A percentile compares a stretch with the other conserved stretches of the same genome.
Conservation (phyloP, 2,113 vertebrate species). For the Corythoichthys haematopterus region DNA sequence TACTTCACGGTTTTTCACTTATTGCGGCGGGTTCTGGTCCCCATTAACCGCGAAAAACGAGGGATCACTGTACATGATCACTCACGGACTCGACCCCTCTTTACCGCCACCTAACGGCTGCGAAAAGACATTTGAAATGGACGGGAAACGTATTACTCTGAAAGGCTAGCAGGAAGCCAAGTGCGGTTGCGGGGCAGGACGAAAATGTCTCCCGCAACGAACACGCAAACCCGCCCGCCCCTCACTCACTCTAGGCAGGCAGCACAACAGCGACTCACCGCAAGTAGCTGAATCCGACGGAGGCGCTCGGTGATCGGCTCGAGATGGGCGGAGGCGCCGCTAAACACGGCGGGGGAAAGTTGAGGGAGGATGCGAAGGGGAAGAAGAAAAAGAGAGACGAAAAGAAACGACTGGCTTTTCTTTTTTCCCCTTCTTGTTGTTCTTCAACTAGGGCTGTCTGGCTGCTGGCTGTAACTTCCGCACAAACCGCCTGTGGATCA, state of each 20-base stretch:
- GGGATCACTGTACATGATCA: neutral
- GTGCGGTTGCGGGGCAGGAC: neutral
- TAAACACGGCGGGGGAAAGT: constrained; percentile 11
- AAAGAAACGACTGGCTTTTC: constrained; percentile 37
- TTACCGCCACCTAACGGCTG: neutral
- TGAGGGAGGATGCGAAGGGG: neutral
- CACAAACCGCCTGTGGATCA: constrained; percentile 51
- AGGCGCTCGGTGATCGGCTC: constrained; percentile 24
- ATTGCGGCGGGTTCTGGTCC: too few species aligned
- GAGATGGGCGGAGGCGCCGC: constrained; percentile 11
- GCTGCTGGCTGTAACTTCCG: constrained; percentile 65
- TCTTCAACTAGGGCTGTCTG: constrained; percentile 1
- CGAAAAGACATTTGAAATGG: neutral
- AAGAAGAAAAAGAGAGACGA: constrained; percentile 24
- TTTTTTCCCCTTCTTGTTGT: constrained; percentile 34
- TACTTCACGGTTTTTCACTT: too few species aligned
- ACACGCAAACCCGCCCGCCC: constrained; percentile 51
- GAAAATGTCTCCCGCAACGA: constrained; percentile 38
- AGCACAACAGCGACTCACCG: constrained; percentile 35
- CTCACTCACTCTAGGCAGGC: constrained; percentile 33
- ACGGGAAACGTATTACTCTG: constrained; percentile 14
- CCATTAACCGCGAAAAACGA: too few species aligned
- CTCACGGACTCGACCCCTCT: too few species aligned
- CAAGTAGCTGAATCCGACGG: constrained; percentile 28
- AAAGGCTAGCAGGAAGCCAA: neutral